Evolutionary conservation across 2,113 vertebrate species (phyloP), one percentile per base, ranked within the genome.

Genomic region (Barnardius zonarius): DNA sequence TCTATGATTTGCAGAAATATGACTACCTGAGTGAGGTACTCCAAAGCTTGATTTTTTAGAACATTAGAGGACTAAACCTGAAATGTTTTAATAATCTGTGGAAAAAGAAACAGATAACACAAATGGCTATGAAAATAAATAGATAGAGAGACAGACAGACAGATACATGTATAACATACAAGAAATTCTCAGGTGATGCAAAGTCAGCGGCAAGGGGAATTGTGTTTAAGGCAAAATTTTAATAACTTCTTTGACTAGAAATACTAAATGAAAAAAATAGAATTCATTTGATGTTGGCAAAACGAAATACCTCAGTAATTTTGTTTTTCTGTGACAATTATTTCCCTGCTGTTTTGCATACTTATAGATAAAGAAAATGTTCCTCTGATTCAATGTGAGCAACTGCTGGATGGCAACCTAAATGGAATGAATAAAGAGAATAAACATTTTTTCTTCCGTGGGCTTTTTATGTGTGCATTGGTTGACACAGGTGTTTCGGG

Each of bases 401-500:
- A 80, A 67, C 17, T 72, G 17, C 25, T 81, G 37, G n/a, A 51
- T 59, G 22, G 12, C 17, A 84, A 81, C 6, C 1, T n/a, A 72
- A 86, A 86, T 10, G 52, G 51, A 70, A 70, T 43, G 17, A 59
- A 62, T 54, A 63, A 82, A 59, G 28, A 87, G 20, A 49, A 64
- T 24, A 57, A 46, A 31, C 7, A 24, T 3, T 17, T 2, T 13
- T 89, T 86, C 27, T 78, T 64, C 16, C 6, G 4, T 43, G 3
- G 67, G 14, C 3, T 48, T 19, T 75, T 93, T 55, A 44, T 49
- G 11, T 64, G 7, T 54, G 9, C 27, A 20, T 39, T 80, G 37
- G 2, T 80, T 81, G 61, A 30, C 0, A 2, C 8, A 52, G 13
- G 10, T 20, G 6, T 5, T 63, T 4, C 17, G 22, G 1, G 3